Evolutionary conservation across 2,113 vertebrate genomes (phyloP), one percentile per base, ranked within the genome.

Genomic region (Eupsittula cactorum): DNA sequence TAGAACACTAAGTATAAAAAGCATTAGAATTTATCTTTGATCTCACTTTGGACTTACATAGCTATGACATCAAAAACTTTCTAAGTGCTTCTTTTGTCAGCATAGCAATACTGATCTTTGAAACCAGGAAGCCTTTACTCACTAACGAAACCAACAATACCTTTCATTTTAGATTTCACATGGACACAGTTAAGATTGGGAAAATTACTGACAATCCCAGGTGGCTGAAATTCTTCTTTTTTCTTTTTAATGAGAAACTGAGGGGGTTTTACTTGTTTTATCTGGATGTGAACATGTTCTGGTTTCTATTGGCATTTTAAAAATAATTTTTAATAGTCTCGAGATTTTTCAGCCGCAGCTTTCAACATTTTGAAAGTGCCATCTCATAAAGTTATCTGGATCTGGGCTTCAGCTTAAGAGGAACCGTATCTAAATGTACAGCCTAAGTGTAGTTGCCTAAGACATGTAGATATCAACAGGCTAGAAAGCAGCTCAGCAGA

Each of bases 381-480:
- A 8, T 50, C 19, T 67, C 42, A 23, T 11, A 1, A 74, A 82
- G 10, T 53, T 75, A 79, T 50, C 11, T 60, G 50, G 29, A 68
- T 50, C 41, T 70, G 46, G 28, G 53, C 64, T 86, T 73, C 63
- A 64, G 35, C 50, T 86, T 55, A 79, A 85, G 31, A 39, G 41
- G 37, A 64, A 63, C 76, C 21, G 50, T 9, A 23, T 55, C 44
- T 50, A 89, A 47, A 57, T 3, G 9, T 7, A 57, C 41, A 91
- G 33, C 13, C 37, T 44, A 52, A 27, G 10, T 10, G 15, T 13
- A 53, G 37, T 3, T 62, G 33, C 31, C 13, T 16, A 63, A 35
- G 46, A 81, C 21, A 29, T 0, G 0, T 0, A 75, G 37, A 67
- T 14, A 9, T 23, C 73, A 91, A 52, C 65, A 18, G 55, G 37